Evolutionary conservation across 2,888 invertebrate species (phyloP).

Genomic region (Drosophila mayaguana): DNA sequence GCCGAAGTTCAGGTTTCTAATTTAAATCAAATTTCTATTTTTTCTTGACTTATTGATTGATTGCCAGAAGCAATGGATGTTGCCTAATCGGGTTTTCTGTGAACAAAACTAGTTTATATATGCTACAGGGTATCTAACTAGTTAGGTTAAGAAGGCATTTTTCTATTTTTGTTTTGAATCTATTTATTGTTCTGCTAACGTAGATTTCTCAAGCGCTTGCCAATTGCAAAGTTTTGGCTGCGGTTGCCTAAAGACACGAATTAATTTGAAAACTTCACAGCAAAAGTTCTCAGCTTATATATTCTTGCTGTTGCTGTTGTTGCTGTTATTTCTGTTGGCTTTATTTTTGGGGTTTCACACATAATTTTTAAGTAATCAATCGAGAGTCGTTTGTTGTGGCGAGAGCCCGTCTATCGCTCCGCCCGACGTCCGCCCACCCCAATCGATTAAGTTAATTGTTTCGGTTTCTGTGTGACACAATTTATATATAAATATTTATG

Average conservation of each 20-base stretch:
- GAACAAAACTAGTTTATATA: background rate
- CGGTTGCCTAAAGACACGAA: slow-evolving; percentile 61
- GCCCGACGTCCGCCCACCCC: slow-evolving; percentile 35
- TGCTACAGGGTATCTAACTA: slow-evolving; percentile 4
- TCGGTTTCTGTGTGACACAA: slow-evolving; percentile 30
- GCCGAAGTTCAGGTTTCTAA: too few species aligned
- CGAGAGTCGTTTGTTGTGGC: slow-evolving; percentile 42
- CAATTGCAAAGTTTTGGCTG: slow-evolving; percentile 56
- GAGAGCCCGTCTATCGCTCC: background rate
- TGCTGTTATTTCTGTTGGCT: slow-evolving; percentile 23
- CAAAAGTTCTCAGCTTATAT: slow-evolving; percentile 35
- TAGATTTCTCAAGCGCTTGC: slow-evolving; percentile 31
- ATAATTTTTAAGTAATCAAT: slow-evolving; percentile 76
- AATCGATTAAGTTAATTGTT: slow-evolving; percentile 73
- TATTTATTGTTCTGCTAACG: slow-evolving; percentile 37
- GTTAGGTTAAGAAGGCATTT: background rate
- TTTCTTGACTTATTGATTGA: too few species aligned
- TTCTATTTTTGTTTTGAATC: slow-evolving; percentile 42
- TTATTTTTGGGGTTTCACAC: slow-evolving; percentile 61
- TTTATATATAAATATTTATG: slow-evolving; percentile 63
- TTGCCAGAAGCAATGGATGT: too few species aligned
- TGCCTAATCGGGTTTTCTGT: too few species aligned
- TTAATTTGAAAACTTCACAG: slow-evolving; percentile 68
- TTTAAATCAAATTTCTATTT: too few species aligned
- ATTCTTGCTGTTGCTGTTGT: slow-evolving; percentile 11